Evolutionary conservation across 1,140 invertebrate genomes (phyloP), one percentile per base, ranked within the genome.

Genomic region (Caenorhabditis latens): DNA sequence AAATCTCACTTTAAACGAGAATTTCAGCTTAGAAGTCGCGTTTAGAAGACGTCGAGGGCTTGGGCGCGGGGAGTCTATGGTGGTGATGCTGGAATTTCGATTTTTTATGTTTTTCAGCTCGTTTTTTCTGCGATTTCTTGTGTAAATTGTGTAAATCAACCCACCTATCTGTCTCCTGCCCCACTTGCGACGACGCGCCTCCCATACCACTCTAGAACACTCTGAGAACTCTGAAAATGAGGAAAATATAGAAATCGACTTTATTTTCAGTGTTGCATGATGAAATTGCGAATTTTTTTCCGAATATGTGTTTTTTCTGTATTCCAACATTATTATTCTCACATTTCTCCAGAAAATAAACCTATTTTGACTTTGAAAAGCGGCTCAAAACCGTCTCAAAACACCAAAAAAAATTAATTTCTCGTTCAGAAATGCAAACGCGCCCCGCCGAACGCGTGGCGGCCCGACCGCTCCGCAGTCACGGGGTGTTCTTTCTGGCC

Each of bases 401-500:
- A 58, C n/a, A n/a, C 19, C 57, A n/a, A n/a, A 58, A 58, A 21
- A 32, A 11, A 21, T 9, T 63, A 32, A 58, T n/a, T 32, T 32
- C 13, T 40, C 8, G 32, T 32, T 14, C 8, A 63, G 32, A 32
- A 63, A 79, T 79, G 71, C 46, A 79, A 50, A 13, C n/a, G 46
- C 71, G 71, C 71, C n/a, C 71, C 46, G n/a, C 11, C 71, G 71
- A 42, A 50, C 19, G 71, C 71, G 46, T 46, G n/a, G 71, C 71
- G 71, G 19, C 11, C 21, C 21, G n/a, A 19, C 71, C 71, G 71
- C 71, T 79, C 46, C 71, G 71, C 71, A 24, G 71, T 79, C 71
- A 79, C 71, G 71, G 71, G 71, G 71, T 79, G 46, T 79, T 79
- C 71, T 46, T 32, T 50, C 71, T 46, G 46, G 9, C 21, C 42